Base-by-base conservation (phyloP, 2,113 vertebrate genomes). In the Morone saxatilis region DNA sequence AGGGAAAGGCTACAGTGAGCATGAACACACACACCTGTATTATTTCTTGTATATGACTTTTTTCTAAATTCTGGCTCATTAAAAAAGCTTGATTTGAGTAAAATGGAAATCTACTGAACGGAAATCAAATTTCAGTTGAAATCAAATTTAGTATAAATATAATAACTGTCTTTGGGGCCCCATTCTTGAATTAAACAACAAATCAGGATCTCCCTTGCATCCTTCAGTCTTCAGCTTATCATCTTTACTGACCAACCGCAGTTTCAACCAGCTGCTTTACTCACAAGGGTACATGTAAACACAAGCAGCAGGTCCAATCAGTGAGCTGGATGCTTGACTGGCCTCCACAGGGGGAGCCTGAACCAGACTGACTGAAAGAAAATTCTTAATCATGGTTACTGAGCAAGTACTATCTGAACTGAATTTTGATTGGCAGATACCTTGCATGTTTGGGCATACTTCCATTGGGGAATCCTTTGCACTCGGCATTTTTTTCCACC, bases 381-480 rank as follows among this genome's bases (percentile, higher is more conserved):
- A 68, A 48, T 31, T 25, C 17, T 7, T 20, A 40, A 48, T 61
- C 0, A 19, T 50, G 45, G 16, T 72, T 62, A 76, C 53, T 73
- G 36, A 78, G 22, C 19, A 25, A 71, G 45, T 19, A 19, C 14
- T 25, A 41, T 43, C 2, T 11, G 51, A 78, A 22, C 11, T 13
- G 16, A 31, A 12, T 40, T 38, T 48, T 76, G 63, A 56, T 68
- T 38, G 71, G 69, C 22, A 38, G 60, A 59, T 61, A 66, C 25
- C 36, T 59, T 38, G 5, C 7, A n/a, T 43, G 65, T 66, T 54
- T 82, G 62, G 51, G 36, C 45, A 60, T 9, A 13, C n/a, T 20
- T 63, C 47, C 25, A 77, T n/a, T 9, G n/a, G 71, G 78, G 69
- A 86, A 83, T 78, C 76, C 68, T 51, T 72, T 75, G 77, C 48